These are phyloP conservation scores for Physocephala rufipes DNA, from an alignment of 2,888 invertebrate genomes.

Conservation along the genomic window DNA sequence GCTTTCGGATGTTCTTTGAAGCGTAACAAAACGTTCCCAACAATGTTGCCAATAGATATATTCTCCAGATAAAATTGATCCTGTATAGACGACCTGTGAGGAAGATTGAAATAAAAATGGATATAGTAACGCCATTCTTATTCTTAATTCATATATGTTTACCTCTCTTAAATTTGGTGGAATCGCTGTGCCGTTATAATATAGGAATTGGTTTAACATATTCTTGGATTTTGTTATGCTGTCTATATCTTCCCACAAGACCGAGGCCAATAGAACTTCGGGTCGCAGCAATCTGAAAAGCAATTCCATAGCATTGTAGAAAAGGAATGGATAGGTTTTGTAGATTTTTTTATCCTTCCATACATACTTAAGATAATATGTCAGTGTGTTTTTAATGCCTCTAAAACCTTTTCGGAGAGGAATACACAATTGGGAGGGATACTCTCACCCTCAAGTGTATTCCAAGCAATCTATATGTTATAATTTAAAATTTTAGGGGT, in stretches of 20 bases:
- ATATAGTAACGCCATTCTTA: too few relatives aligned
- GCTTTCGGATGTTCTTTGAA: slow-evolving; percentile 62
- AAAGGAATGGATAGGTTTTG: neutral
- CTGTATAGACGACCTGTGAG: slow-evolving; percentile 64
- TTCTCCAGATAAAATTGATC: slow-evolving; percentile 65
- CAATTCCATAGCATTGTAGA: neutral
- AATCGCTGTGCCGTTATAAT: slow-evolving; percentile 60
- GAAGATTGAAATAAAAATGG: too few relatives aligned
- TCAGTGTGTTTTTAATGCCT: too few relatives aligned
- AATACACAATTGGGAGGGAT: too few relatives aligned
- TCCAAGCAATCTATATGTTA: too few relatives aligned
- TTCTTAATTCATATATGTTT: too few relatives aligned
- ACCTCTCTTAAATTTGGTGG: slow-evolving; percentile 65
- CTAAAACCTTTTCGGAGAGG: too few relatives aligned
- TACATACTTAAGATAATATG: too few relatives aligned
- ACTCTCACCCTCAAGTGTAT: too few relatives aligned
- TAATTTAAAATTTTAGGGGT: too few relatives aligned
- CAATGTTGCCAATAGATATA: slow-evolving; percentile 66
- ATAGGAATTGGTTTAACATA: slow-evolving; percentile 62
- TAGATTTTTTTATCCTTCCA: too few relatives aligned
- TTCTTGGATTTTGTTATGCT: slow-evolving; percentile 62
- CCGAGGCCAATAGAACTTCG: slow-evolving; percentile 62
- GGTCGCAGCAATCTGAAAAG: slow-evolving; percentile 61
- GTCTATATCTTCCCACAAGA: slow-evolving; percentile 65
- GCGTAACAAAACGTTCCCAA: slow-evolving; percentile 63